Evolutionary conservation across 2,888 invertebrate species (phyloP), one percentile per base, ranked within the genome.

Genomic region (Microdon myrmicae): DNA sequence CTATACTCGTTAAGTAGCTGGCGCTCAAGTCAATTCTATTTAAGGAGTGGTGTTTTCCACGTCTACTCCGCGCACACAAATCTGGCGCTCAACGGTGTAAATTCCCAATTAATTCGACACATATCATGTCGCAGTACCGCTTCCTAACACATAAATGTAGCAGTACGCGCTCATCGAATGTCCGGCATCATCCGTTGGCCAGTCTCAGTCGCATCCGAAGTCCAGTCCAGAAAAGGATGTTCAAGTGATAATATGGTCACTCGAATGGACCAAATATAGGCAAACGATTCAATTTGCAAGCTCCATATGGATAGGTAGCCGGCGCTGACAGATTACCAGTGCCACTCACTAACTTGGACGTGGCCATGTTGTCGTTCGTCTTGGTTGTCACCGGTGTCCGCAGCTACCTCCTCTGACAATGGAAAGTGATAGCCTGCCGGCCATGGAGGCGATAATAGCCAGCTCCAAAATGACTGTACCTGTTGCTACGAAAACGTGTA

Each of bases 181-280:
- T 9, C 41, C 17, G 10, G 22, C 14, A 22, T 13, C 10, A 22
- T 31, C 32, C 43, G 35, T 16, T 22, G n/a, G 13, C 37, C 37
- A 37, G 20, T 23, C 6, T 5, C 19, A 6, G 22, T 32, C 32
- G 19, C 49, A 31, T 43, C 43, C 43, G 26, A 43, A 43, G 34
- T 29, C 28, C 51, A 58, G 56, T 64, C 74, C 74, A 73, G 74
- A 72, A 74, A 74, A 74, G 75, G 74, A 74, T 68, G 66, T 71
- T 72, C 74, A 72, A 74, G 73, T 74, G 73, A 75, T 74, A 74
- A 74, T 74, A 75, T 74, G 75, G 74, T 74, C 74, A 74, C 75
- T 75, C 74, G 73, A 71, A 67, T 74, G 72, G 67, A 73, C 74
- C 75, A 75, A 75, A 74, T 74, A 74, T 74, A 74, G 74, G 72